These are phyloP conservation scores for Diglossa cyanea DNA, from an alignment of 2,797 vertebrate species.

Conservation along the genomic window DNA sequence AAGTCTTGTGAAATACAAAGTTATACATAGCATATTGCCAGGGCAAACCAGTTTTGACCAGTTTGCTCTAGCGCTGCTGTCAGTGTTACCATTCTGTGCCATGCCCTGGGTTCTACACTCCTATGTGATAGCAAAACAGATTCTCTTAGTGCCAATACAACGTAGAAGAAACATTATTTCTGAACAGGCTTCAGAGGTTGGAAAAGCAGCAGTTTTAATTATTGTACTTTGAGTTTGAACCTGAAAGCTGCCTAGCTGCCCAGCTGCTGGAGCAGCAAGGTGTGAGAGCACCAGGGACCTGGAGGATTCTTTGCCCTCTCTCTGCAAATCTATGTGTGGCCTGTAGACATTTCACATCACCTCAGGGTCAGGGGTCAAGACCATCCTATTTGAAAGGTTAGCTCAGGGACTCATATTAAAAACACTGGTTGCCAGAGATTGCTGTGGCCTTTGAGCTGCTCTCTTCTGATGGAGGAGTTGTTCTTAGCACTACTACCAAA, in stretches of 20 bases:
- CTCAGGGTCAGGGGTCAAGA: neutral
- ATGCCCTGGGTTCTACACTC: neutral
- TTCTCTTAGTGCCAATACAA: neutral
- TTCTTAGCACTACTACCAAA: neutral
- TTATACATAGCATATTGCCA: neutral
- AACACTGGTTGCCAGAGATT: neutral
- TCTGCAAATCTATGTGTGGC: neutral
- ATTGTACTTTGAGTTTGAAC: neutral
- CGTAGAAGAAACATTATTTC: neutral
- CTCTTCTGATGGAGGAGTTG: neutral
- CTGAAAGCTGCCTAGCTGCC: neutral
- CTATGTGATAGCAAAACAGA: neutral
- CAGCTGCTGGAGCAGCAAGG: neutral
- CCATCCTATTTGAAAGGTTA: neutral
- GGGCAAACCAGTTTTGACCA: neutral
- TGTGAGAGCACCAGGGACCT: neutral
- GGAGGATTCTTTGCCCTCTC: neutral
- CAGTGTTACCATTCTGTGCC: neutral
- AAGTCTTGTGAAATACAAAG: neutral
- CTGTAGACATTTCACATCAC: neutral
- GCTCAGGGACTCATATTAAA: neutral
- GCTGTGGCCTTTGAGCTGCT: neutral
- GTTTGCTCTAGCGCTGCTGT: neutral
- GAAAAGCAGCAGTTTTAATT: neutral
- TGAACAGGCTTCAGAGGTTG: neutral